Conservation (phyloP, 2,888 invertebrate species). For the Fissipunctia ypsillon region DNA sequence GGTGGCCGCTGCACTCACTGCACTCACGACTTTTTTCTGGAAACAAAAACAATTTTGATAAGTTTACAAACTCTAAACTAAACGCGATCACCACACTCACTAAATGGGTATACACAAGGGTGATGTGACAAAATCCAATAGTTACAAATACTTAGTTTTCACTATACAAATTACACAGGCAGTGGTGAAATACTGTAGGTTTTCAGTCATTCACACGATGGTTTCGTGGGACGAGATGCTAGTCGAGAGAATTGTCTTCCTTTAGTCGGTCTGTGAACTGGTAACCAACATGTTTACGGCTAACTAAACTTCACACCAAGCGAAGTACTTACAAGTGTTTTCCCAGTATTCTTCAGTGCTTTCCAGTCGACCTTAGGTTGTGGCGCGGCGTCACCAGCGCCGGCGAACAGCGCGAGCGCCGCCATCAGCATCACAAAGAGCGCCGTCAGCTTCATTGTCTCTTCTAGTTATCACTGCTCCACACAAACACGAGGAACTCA, state of each 20-base stretch:
- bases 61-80: not conserved
- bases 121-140: too few relatives aligned
- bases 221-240: not conserved
- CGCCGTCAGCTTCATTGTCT: constrained; percentile 29
- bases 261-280: not conserved
- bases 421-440: constrained; percentile 43
- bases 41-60: not conserved
- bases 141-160: not conserved
- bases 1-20: not conserved
- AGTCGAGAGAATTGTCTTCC: not conserved
- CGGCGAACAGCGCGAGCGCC: constrained; percentile 30
- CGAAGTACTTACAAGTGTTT: constrained; percentile 71
- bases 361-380: constrained; percentile 35
- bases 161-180: not conserved
- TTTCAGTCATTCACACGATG: not conserved
- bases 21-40: constrained; percentile 1
- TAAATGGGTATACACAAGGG: not conserved
- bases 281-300: not conserved
- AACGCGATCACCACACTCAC: not conserved
- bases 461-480: constrained; percentile 2
- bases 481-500: not conserved
- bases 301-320: not conserved
- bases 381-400: constrained; percentile 29
- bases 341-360: constrained; percentile 72
- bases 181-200: not conserved